phyloP scores from a whole-genome alignment of 2,113 vertebrate species.

The Benitochromis conjunctus region DNA sequence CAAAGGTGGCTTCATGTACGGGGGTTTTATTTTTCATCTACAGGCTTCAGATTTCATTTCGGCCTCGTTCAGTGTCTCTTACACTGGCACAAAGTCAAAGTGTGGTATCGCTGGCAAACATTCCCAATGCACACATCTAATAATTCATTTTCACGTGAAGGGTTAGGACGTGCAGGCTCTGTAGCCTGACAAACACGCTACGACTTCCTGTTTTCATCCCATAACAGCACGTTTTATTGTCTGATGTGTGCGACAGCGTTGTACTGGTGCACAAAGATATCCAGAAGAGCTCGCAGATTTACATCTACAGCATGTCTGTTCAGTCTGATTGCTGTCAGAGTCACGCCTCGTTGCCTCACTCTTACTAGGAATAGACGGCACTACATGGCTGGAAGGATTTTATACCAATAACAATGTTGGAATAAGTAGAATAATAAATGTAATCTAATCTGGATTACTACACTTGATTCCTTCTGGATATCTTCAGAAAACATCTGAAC shows the following conservation, averaged over 20 bases:
- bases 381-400: not conserved
- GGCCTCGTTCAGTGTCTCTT: not conserved
- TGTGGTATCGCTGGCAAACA: not conserved
- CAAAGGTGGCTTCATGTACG: not conserved
- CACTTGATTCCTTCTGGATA: not conserved
- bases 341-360: not conserved
- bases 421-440: not conserved
- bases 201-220: not conserved
- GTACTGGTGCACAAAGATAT: not conserved
- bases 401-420: fast-evolving
- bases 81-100: not conserved
- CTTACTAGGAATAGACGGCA: not conserved
- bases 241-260: not conserved
- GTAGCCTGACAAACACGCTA: not conserved
- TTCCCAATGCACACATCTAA: not conserved
- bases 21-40: slow-evolving; percentile 36
- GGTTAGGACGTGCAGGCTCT: not conserved
- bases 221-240: not conserved
- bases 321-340: not conserved
- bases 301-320: not conserved
- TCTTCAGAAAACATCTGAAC: not conserved
- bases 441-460: not conserved
- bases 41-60: slow-evolving; percentile 23
- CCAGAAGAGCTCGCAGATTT: not conserved
- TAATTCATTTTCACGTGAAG: not conserved